A percentile compares a stretch with the other conserved stretches of the same genome.
Evolutionary conservation across 2,888 invertebrate species (phyloP).

Genomic region (Cenopis cana): DNA sequence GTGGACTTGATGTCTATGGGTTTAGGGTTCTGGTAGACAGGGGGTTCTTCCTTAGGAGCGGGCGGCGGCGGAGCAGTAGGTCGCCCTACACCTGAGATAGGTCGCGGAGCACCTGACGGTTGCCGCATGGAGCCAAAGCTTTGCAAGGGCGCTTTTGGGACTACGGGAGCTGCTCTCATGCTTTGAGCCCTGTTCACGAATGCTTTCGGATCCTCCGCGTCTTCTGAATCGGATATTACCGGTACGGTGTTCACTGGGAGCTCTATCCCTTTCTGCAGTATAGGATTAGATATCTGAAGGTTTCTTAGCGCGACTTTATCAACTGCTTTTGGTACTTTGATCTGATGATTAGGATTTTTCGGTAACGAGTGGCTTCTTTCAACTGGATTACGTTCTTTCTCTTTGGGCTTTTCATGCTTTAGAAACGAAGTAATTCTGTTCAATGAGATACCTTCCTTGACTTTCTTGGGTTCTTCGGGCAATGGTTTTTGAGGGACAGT

Average conservation of each 20-base stretch:
- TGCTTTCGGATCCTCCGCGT: slow-evolving; percentile 82
- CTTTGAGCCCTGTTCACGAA: slow-evolving; percentile 92
- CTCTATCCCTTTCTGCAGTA: slow-evolving; percentile 89
- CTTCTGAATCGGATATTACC: slow-evolving; percentile 82
- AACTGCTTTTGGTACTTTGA: slow-evolving; percentile 87
- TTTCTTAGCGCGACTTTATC: slow-evolving; percentile 90
- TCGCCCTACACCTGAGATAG: slow-evolving; percentile 89
- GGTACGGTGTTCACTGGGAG: slow-evolving; percentile 86
- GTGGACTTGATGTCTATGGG: slow-evolving; percentile 66
- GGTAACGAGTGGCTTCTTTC: slow-evolving; percentile 86
- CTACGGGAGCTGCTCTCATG: slow-evolving; percentile 87
- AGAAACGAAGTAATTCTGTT: slow-evolving; percentile 91
- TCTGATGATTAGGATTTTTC: slow-evolving; percentile 83
- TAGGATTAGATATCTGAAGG: slow-evolving; percentile 93
- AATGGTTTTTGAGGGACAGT: slow-evolving; percentile 73
- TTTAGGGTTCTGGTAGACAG: slow-evolving; percentile 86
- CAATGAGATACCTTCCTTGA: slow-evolving; percentile 86
- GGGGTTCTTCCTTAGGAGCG: slow-evolving; percentile 77
- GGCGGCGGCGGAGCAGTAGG: slow-evolving; percentile 92
- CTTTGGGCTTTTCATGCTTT: slow-evolving; percentile 85
- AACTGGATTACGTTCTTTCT: slow-evolving; percentile 77
- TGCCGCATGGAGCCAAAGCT: slow-evolving; percentile 94
- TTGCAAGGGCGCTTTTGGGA: slow-evolving; percentile 87
- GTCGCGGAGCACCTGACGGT: slow-evolving; percentile 87
- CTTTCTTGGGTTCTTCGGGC: slow-evolving; percentile 83